Percentiles rank a stretch among this genome's conserved stretches.
Conservation (phyloP, 1,140 invertebrate species). For the Nasonia longicornis region DNA sequence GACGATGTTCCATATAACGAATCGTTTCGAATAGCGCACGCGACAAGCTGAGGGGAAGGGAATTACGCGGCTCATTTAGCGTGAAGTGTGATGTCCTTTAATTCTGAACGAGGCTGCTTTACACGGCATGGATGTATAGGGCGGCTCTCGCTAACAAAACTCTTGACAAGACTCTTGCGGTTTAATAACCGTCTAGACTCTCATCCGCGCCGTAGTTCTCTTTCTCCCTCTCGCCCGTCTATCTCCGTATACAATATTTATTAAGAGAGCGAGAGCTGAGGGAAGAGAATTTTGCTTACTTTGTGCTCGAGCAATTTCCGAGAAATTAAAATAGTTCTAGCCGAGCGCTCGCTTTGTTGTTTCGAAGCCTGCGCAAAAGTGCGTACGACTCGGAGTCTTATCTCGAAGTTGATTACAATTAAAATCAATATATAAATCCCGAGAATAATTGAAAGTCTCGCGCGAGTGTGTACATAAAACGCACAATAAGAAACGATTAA, state of each 20-base stretch:
- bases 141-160: not conserved
- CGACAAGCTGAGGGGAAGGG: not conserved
- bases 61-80: not conserved
- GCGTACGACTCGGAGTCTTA: too few relatives aligned
- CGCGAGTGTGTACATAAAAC: too few relatives aligned
- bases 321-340: not conserved
- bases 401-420: too few relatives aligned
- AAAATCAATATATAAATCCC: not conserved
- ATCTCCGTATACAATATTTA: not conserved
- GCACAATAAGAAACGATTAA: too few relatives aligned
- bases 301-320: not conserved
- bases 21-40: not conserved
- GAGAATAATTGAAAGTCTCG: not conserved
- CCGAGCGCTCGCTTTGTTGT: not conserved
- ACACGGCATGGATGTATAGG: not conserved
- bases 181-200: constrained; percentile 8
- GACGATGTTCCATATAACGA: not conserved
- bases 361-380: not conserved
- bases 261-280: not conserved
- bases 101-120: not conserved
- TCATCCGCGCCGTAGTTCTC: not conserved
- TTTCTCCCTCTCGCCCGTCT: not conserved
- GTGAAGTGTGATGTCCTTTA: not conserved
- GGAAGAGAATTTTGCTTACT: not conserved
- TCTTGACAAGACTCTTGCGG: constrained; percentile 8